phyloP scores from a whole-genome alignment of 2,888 invertebrate species.

The Apotomis turbidana region DNA sequence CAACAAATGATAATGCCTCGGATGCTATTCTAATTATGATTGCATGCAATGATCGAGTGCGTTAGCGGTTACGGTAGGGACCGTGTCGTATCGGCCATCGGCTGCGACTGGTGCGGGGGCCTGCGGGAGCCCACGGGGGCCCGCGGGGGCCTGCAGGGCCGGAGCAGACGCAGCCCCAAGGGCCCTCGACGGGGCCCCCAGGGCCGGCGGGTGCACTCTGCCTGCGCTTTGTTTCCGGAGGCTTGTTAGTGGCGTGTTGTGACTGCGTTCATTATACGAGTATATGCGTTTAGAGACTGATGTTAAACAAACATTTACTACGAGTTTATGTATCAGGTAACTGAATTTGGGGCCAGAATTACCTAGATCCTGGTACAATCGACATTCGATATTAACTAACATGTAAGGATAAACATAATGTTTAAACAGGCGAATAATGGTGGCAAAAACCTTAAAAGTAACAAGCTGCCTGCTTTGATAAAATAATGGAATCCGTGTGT shows the following conservation, averaged over 20 bases:
- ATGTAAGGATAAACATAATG: background rate
- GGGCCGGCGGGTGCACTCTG: slow-evolving; percentile 1
- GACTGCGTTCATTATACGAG: slow-evolving; percentile 18
- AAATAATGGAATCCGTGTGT: background rate
- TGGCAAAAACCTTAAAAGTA: too few species aligned
- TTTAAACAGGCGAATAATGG: too few species aligned
- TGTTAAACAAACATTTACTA: slow-evolving; percentile 1
- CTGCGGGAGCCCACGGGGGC: background rate
- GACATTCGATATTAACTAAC: background rate
- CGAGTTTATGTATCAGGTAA: background rate
- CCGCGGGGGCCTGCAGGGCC: slow-evolving; percentile 3
- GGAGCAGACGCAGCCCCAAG: background rate
- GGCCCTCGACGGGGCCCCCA: background rate
- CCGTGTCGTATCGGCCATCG: slow-evolving; percentile 25
- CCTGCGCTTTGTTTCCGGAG: slow-evolving; percentile 11
- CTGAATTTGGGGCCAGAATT: background rate
- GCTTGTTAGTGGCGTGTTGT: slow-evolving; percentile 23
- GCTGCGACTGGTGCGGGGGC: background rate
- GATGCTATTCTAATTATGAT: slow-evolving; percentile 4
- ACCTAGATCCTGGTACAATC: background rate
- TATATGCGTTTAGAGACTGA: slow-evolving; percentile 17
- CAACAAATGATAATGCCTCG: background rate
- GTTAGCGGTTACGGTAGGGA: background rate
- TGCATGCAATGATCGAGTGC: slow-evolving; percentile 6
- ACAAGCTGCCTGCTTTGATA: background rate